These are phyloP conservation scores for Picus viridis DNA, from an alignment of 2,797 vertebrate genomes.

Conservation along the genomic window DNA sequence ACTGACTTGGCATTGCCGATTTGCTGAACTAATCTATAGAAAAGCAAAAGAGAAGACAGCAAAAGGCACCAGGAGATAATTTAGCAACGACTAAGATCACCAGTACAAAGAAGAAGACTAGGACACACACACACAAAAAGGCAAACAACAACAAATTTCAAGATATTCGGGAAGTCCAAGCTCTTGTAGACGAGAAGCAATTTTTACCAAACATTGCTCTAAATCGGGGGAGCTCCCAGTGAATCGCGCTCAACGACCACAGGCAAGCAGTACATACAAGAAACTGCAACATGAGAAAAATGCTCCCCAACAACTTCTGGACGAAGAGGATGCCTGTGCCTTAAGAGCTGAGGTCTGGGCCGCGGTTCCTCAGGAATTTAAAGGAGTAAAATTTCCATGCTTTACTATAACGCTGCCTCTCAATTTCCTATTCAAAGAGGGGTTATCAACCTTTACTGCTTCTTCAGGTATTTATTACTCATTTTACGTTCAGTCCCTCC, in stretches of 20 bases:
- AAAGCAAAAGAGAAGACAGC: neutral
- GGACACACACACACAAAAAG: neutral
- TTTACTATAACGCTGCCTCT: neutral
- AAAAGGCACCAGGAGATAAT: neutral
- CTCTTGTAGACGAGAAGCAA: neutral
- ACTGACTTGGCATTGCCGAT: neutral
- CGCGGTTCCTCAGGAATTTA: neutral
- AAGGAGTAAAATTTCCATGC: neutral
- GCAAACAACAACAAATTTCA: neutral
- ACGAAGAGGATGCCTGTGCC: neutral
- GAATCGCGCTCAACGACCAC: neutral
- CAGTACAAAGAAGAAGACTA: neutral
- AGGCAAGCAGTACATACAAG: neutral
- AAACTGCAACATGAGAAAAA: constrained; percentile 16
- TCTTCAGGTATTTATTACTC: neutral
- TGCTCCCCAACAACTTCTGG: neutral
- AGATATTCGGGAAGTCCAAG: neutral
- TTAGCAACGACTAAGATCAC: neutral
- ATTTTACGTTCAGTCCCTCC: neutral
- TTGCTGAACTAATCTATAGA: neutral
- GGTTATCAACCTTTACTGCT: neutral
- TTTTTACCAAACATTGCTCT: neutral
- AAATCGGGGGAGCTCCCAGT: accelerated
- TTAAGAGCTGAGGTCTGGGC: neutral
- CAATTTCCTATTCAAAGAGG: neutral